Evolutionary conservation across 2,113 vertebrate genomes (phyloP).

Genomic region (Cavia aperea): DNA sequence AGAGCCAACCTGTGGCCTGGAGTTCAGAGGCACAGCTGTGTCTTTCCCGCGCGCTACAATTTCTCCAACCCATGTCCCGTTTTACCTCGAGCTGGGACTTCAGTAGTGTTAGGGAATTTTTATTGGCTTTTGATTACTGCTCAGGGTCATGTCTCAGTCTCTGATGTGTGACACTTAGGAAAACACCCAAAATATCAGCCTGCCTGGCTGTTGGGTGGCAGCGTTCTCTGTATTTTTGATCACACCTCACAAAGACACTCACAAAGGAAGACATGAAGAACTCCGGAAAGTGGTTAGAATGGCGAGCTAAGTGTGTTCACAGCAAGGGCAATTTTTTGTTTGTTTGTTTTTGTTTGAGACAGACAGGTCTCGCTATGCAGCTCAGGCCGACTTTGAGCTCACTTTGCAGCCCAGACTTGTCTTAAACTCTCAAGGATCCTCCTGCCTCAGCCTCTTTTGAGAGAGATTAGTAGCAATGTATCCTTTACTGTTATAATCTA

Average conservation of each 20-base stretch:
- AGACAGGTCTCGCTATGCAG: too few relatives aligned
- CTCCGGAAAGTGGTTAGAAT: neutral
- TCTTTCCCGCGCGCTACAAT: neutral
- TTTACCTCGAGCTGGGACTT: conserved; percentile 10
- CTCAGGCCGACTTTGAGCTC: too few relatives aligned
- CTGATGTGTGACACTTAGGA: neutral
- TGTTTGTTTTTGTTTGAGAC: too few relatives aligned
- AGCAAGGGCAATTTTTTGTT: too few relatives aligned
- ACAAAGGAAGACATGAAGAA: neutral
- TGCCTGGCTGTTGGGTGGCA: neutral
- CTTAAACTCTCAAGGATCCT: too few relatives aligned
- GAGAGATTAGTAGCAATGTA: neutral
- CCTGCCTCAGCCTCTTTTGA: neutral
- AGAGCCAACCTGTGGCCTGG: neutral
- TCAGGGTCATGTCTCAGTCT: neutral
- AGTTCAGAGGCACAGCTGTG: neutral
- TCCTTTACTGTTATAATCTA: neutral
- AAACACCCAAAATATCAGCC: neutral
- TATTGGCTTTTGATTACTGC: neutral
- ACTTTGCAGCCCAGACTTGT: too few relatives aligned
- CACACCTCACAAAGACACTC: neutral
- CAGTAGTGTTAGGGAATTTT: neutral
- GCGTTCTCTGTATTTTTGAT: neutral
- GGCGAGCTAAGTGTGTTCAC: neutral
- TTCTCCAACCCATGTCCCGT: neutral